phyloP scores from a whole-genome alignment of 2,113 vertebrate genomes.

The Alethe castanea region DNA sequence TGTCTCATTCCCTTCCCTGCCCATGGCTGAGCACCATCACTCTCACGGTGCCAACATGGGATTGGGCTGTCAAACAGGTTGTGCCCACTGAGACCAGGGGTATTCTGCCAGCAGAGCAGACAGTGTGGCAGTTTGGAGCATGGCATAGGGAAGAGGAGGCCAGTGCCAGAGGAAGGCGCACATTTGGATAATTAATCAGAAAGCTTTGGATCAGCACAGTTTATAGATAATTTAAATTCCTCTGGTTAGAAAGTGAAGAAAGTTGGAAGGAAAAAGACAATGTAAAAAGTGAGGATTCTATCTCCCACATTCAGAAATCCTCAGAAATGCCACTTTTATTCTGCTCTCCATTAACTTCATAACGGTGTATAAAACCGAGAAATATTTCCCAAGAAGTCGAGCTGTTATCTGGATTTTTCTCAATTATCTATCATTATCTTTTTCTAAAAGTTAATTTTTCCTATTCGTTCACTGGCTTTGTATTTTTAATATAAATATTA shows the following conservation, averaged over 20 bases:
- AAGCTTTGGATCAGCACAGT: neutral
- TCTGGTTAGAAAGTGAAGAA: neutral
- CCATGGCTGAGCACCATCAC: neutral
- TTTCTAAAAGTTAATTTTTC: neutral
- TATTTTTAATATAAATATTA: neutral
- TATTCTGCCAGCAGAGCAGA: neutral
- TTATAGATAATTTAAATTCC: neutral
- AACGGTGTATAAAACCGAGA: neutral
- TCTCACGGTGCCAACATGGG: rapidly evolving
- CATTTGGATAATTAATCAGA: neutral
- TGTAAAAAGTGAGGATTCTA: neutral
- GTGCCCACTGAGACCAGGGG: rapidly evolving
- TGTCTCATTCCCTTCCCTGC: neutral
- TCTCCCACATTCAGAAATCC: neutral
- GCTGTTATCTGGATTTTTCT: neutral
- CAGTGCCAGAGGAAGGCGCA: neutral
- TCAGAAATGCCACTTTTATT: neutral
- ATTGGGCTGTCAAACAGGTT: neutral
- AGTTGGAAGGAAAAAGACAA: neutral
- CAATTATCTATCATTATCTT: neutral
- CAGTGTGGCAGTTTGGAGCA: neutral
- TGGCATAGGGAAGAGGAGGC: neutral
- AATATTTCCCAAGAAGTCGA: neutral
- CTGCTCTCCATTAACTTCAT: neutral
- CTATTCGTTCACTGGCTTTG: neutral